Conservation (phyloP, 2,797 vertebrate species). For the Rhinichthys osculus region DNA sequence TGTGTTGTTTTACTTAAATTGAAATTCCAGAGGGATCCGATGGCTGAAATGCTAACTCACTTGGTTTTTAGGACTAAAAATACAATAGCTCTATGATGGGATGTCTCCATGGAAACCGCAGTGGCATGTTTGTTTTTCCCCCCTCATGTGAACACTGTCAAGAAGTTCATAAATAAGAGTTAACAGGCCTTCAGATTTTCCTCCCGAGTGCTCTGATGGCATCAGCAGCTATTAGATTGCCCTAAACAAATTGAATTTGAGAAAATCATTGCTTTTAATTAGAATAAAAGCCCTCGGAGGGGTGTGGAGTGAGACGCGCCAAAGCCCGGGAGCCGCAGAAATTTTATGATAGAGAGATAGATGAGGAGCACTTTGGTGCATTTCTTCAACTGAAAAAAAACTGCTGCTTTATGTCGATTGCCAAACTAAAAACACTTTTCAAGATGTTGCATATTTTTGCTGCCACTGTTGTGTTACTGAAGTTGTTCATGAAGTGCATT, state of each 20-base stretch:
- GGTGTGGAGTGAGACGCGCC: slow-evolving; percentile 68
- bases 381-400: slow-evolving; percentile 7
- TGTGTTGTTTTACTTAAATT: background rate
- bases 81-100: background rate
- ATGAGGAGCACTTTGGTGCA: slow-evolving; percentile 54
- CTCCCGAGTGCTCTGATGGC: slow-evolving; percentile 71
- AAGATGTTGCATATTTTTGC: background rate
- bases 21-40: background rate
- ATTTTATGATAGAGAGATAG: slow-evolving; percentile 71
- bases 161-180: slow-evolving; percentile 67
- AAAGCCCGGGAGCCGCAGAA: slow-evolving; percentile 59
- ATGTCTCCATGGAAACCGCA: slow-evolving; percentile 15
- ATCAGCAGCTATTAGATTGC: slow-evolving; percentile 78
- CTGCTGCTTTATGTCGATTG: background rate
- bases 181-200: slow-evolving; percentile 62
- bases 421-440: background rate
- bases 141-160: slow-evolving; percentile 38
- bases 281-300: slow-evolving; percentile 85
- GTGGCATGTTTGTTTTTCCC: slow-evolving; percentile 25
- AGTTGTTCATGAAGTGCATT: background rate
- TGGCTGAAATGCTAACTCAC: background rate
- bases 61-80: background rate
- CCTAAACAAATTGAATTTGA: slow-evolving; percentile 80
- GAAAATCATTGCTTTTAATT: slow-evolving; percentile 90
- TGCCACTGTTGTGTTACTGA: background rate